A percentile compares a stretch with the other conserved stretches of the same genome.
phyloP scores from a whole-genome alignment of 2,113 vertebrate genomes.

The Solenodon paradoxus region DNA sequence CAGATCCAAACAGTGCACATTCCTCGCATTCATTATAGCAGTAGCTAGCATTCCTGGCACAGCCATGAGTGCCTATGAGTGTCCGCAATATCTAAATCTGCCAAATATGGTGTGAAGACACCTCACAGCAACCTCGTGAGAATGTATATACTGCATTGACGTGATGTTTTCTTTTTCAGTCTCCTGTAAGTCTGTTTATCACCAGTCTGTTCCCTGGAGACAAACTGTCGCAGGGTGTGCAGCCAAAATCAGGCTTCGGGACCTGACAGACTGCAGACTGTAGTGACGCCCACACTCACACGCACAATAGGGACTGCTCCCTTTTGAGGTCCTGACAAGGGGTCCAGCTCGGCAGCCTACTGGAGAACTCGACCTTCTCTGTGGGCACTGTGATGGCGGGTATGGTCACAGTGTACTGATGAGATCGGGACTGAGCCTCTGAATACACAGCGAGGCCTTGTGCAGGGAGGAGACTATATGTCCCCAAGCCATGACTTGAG shows the following conservation, averaged over 20 bases:
- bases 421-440: background rate
- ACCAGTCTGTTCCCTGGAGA: background rate
- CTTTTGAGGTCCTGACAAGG: background rate
- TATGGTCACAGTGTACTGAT: background rate
- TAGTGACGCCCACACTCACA: background rate
- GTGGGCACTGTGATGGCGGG: background rate
- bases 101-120: background rate
- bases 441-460: background rate
- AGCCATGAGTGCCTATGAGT: background rate
- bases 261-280: background rate
- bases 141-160: background rate
- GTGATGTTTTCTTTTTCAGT: background rate
- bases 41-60: background rate
- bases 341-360: too few species aligned
- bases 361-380: background rate
- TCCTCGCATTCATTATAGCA: too few species aligned
- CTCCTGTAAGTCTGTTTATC: background rate
- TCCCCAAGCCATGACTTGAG: background rate
- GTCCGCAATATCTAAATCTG: background rate
- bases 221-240: background rate
- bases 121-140: background rate
- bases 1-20: background rate
- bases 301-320: too few species aligned
- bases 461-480: background rate
- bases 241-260: background rate